Evolutionary conservation across 2,113 vertebrate species (phyloP), one percentile per base, ranked within the genome.

Genomic region (Dunckerocampus dactyliophorus): DNA sequence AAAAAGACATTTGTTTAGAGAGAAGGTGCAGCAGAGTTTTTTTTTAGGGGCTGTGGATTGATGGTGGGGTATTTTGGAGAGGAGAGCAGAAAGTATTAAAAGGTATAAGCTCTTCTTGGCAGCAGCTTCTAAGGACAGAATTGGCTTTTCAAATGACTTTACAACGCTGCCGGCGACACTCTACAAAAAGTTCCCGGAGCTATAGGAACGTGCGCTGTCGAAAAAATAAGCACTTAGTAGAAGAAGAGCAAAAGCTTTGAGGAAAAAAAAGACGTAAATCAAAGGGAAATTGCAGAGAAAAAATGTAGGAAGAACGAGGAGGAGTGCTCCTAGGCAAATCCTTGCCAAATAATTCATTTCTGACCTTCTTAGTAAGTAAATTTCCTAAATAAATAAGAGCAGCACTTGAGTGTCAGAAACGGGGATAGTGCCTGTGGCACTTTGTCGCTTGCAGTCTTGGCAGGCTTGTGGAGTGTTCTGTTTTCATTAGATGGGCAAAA

Each of bases 331-430:
- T 51, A 84, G 88, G 85, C 83, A 88, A 89, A 89, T 89, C 87
- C 86, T 88, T 54, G 79, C 80, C 89, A 91, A 90, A 89, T 89
- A 88, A 90, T 90, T 90, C 84, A 89, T 89, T 89, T 91, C 85
- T 90, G 88, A 89, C 88, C 89, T 90, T 86, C 87, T 89, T 89
- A 89, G 87, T 90, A 89, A 90, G 86, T 88, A 89, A 88, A 90
- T 90, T 90, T 89, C 74, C 89, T 90, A 90, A 90, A 89, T 90
- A 90, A 91, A 91, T 90, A 90, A 89, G 88, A 89, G 83, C 78
- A 77, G 83, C 65, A 74, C 86, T 89, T 88, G 88, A 90, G 88
- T 89, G 89, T 88, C 84, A 87, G 83, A 83, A 85, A 84, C 67
- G 83, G 73, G 75, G 74, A 84, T 81, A 83, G 71, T 81, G 86